These are phyloP conservation scores for Solen grandis DNA, from an alignment of 1,140 invertebrate genomes.

Conservation along the genomic window DNA sequence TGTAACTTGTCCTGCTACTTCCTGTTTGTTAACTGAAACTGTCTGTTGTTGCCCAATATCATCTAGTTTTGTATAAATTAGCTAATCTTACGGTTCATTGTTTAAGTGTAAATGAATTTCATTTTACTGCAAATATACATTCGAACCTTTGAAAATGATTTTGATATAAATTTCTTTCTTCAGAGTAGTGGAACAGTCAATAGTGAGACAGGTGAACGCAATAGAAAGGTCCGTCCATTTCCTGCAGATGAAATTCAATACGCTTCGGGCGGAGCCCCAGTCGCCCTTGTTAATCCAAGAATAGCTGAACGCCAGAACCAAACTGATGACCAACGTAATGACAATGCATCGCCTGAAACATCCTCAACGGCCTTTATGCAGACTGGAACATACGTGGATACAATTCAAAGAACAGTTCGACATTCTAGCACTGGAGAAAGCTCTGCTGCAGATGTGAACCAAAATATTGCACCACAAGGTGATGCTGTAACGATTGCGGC, in stretches of 20 bases:
- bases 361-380: no score
- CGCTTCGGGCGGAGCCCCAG: constrained; percentile 9
- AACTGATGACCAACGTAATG: background rate
- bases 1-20: no score
- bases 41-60: no score
- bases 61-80: no score
- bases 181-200: constrained; percentile 50
- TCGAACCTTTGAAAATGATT: no score
- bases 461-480: background rate
- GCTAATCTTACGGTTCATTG: no score
- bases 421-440: constrained; percentile 11
- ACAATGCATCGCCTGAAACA: background rate
- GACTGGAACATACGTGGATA: no score
- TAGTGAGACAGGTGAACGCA: constrained; percentile 47
- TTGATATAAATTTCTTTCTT: no score
- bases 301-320: background rate
- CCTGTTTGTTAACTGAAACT: no score
- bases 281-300: constrained; percentile 28
- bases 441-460: background rate
- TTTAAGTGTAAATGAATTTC: no score
- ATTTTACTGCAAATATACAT: no score
- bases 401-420: background rate
- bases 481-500: background rate
- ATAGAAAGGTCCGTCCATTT: constrained; percentile 13
- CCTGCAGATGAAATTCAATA: constrained; percentile 8